Evolutionary conservation across 1,140 invertebrate genomes (phyloP), one percentile per base, ranked within the genome.

Genomic region (Potamilus streckersoni): DNA sequence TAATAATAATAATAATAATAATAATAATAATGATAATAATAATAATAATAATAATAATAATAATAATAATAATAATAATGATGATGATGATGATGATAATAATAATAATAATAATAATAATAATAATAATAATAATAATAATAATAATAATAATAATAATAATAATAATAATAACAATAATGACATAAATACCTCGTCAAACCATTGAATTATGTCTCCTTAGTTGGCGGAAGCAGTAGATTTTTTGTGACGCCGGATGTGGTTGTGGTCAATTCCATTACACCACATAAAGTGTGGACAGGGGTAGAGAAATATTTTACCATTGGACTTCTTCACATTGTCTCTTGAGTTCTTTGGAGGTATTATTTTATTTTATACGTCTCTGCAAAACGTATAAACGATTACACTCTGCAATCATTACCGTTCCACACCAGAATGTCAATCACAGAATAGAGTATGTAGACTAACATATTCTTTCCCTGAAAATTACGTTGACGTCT

Each of bases 161-260:
- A 70, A n/a, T 70, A 70, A n/a, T 70, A 70, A n/a, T 70, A 70
- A n/a, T 70, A 70, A n/a, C 6, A 70, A n/a, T 70, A 58, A n/a
- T 70, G 5, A n/a, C 6, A 58, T 49, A 1, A 3, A 72, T 15
- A 66, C 64, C n/a, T 73, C 14, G n/a, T 63, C 6, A 63, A 20
- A 20, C 5, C 61, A 1, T 63, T 63, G 27, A 13, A 20, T 63
- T 12, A 11, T 63, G 14, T 63, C 27, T 27, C 27, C 61, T 63
- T 63, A 63, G 61, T 63, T 12, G 61, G n/a, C 27, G 6, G n/a
- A n/a, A 27, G 6, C n/a, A 20, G 27, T 63, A 63, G n/a, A 20
- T 20, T 63, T 63, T 63, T 27, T 27, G 27, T 63, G n/a, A 27
- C 27, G 14, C 61, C 61, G 61, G n/a, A 20, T 27, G 27, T 16